A percentile compares a stretch with the other conserved stretches of the same genome.
Evolutionary conservation across 2,797 vertebrate species (phyloP).

Genomic region (Balearica regulorum): DNA sequence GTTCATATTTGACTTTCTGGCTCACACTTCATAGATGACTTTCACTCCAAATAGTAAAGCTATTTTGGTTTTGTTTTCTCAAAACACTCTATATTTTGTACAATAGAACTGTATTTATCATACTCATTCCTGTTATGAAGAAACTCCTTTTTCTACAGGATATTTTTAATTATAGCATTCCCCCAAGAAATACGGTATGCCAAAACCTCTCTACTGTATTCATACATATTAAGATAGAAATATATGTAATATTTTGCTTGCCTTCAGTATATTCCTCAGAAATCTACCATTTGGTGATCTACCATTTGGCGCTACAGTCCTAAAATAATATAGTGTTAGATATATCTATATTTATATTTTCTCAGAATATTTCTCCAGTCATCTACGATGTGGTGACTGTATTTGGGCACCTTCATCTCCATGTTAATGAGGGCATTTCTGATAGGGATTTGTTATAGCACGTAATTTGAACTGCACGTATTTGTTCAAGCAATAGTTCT

Average conservation of each 20-base stretch:
- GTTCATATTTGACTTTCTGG: background rate
- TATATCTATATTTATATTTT: background rate
- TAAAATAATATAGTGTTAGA: background rate
- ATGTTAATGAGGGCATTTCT: background rate
- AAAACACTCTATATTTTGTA: background rate
- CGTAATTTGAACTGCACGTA: background rate
- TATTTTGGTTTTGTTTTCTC: background rate
- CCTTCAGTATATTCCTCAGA: background rate
- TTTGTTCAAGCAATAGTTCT: background rate
- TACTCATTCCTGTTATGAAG: background rate
- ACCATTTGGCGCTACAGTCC: background rate
- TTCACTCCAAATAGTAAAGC: background rate
- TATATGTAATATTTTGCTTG: background rate
- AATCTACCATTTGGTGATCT: background rate
- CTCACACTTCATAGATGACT: background rate
- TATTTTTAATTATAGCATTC: background rate
- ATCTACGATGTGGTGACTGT: background rate
- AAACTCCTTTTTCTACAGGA: background rate
- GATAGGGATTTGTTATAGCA: background rate
- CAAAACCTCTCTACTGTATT: background rate
- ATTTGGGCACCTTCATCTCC: conserved; percentile 2
- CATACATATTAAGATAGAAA: background rate
- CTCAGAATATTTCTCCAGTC: background rate
- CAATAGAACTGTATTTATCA: background rate
- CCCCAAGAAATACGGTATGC: background rate